These are phyloP conservation scores for Aythya baeri DNA, from an alignment of 2,113 vertebrate genomes.

Conservation along the genomic window DNA sequence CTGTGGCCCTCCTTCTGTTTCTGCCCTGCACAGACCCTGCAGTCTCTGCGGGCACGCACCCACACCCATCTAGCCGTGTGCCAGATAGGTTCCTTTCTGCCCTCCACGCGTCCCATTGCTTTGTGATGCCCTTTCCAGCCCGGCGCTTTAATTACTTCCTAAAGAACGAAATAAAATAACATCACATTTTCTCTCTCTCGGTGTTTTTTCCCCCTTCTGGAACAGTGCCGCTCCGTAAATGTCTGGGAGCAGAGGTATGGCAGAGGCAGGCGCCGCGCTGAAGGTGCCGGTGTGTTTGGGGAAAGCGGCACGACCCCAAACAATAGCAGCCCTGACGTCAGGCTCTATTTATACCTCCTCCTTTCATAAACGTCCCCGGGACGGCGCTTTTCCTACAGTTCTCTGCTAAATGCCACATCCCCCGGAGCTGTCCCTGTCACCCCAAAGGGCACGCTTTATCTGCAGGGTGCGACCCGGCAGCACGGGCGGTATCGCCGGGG, in stretches of 20 bases:
- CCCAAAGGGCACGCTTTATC: conserved; percentile 32
- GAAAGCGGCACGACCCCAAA: background rate
- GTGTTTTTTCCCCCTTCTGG: background rate
- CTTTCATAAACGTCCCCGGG: conserved; percentile 30
- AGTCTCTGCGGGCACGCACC: background rate
- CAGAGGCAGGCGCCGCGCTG: background rate
- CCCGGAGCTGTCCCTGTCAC: conserved; percentile 3
- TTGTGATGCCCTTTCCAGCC: background rate
- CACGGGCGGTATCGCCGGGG: background rate
- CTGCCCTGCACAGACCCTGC: accelerated
- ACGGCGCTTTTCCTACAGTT: conserved; percentile 43
- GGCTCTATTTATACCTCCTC: conserved; percentile 63
- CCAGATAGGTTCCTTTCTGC: background rate
- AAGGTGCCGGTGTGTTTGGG: conserved; percentile 8
- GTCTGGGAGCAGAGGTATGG: conserved; percentile 45
- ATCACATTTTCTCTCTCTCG: conserved; percentile 24
- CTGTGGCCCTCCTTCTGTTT: background rate
- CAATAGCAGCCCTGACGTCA: conserved; percentile 19
- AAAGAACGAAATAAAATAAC: background rate
- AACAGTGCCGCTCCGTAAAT: conserved; percentile 22
- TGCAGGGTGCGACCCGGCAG: conserved; percentile 13
- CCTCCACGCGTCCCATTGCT: conserved; percentile 17
- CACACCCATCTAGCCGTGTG: background rate
- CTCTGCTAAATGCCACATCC: background rate
- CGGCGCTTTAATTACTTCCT: background rate